Base-by-base conservation (phyloP, 2,797 vertebrate genomes). In the Anabacerthia variegaticeps region DNA sequence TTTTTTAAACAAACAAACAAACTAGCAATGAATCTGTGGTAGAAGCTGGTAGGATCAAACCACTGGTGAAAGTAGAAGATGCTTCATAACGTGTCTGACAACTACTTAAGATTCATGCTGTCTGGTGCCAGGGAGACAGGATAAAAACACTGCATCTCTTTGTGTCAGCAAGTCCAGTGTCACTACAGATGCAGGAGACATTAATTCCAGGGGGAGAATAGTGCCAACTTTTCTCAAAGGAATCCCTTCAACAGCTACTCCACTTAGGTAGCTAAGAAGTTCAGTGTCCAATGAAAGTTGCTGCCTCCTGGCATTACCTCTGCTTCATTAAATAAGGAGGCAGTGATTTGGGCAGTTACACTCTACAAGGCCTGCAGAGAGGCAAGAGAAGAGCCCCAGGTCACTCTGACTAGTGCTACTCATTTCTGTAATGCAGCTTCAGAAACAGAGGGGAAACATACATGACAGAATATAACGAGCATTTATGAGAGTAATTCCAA, bases 181-280 rank as follows among this genome's bases (percentile, higher is more conserved):
- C 95, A 92, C 95, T 95, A 65, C 81, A 87, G 76, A 95, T 81
- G 91, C 87, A 85, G 66, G 58, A 94, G 94, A 93, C 73, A n/a
- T 66, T 77, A 91, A 95, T 93, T 93, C 92, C 87, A 94, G 43
- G 30, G 89, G 59, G 73, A 91, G 28, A 85, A 34, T 59, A 63
- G 36, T 91, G 95, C 93, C 96, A 97, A 7, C 76, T 94, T 94
- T 89, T 85, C 87, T 97, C 92, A 95, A 94, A 94, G 85, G 85
- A 92, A 93, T 88, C 95, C 92, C 92, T 92, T 96, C 93, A 96
- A 74, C 58, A 78, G 72, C 68, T 91, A 69, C 62, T 92, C 71
- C 76, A 83, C 87, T 72, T 92, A 91, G 91, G 91, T 95, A 93
- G 68, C 85, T 93, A 68, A 48, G 68, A 92, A 96, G 81, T 89